These are phyloP conservation scores for Drosophila peninsularis DNA, from an alignment of 2,888 invertebrate genomes.

Conservation along the genomic window DNA sequence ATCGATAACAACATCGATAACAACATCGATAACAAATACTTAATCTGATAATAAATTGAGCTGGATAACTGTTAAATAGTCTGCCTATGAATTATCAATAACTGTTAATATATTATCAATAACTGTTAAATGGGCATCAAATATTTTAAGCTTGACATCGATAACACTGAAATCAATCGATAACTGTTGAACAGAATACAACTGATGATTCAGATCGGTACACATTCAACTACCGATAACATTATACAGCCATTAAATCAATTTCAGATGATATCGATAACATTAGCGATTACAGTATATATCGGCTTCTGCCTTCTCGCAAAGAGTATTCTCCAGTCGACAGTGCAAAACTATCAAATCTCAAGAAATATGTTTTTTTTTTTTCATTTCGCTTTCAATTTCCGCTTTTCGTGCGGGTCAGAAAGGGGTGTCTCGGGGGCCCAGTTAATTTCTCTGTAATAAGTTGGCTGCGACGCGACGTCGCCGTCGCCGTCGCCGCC, in stretches of 20 bases:
- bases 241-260: not conserved
- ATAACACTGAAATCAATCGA: too few species aligned
- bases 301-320: not conserved
- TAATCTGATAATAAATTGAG: too few species aligned
- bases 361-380: conserved; percentile 12
- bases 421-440: conserved; percentile 47
- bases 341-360: not conserved
- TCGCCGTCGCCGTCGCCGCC: conserved; percentile 2
- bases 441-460: conserved; percentile 40
- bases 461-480: conserved; percentile 35
- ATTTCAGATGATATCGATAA: not conserved
- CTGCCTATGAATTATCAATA: too few species aligned
- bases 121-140: too few species aligned
- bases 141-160: too few species aligned
- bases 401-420: conserved; percentile 61
- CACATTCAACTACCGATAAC: too few species aligned
- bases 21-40: too few species aligned
- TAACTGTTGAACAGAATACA: too few species aligned
- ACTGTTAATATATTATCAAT: too few species aligned
- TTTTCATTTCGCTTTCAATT: conserved; percentile 61
- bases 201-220: too few species aligned
- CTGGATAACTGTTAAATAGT: too few species aligned
- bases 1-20: too few species aligned
- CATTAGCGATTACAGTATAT: not conserved
- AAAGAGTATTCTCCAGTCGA: conserved; percentile 19